Percentiles rank a stretch among this genome's conserved stretches.
These are phyloP conservation scores for Heteromormyrus szaboi DNA, from an alignment of 2,797 vertebrate genomes.

Conservation along the genomic window DNA sequence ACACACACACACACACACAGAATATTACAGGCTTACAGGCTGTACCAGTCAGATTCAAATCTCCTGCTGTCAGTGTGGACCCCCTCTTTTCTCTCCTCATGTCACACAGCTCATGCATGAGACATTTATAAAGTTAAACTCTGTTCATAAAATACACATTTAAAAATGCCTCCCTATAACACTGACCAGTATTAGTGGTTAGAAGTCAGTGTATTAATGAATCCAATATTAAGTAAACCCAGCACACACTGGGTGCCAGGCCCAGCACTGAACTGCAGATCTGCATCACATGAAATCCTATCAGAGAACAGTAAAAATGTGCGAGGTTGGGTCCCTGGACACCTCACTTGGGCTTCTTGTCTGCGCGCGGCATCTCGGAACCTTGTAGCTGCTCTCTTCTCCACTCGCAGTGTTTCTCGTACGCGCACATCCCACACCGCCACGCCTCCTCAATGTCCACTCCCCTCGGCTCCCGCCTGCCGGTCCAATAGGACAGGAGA, in stretches of 20 bases:
- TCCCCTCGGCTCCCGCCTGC: constrained; percentile 56
- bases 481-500: constrained; percentile 60
- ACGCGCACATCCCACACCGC: constrained; percentile 61
- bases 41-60: neutral
- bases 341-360: constrained; percentile 19
- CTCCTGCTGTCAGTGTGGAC: neutral
- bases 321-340: neutral
- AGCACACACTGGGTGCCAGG: neutral
- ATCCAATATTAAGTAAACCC: neutral
- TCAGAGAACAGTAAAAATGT: neutral
- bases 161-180: neutral
- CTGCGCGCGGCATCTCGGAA: neutral
- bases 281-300: neutral
- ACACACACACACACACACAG: neutral
- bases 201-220: neutral
- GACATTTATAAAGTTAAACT: neutral
- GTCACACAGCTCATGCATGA: neutral
- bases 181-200: neutral
- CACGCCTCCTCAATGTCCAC: constrained; percentile 67
- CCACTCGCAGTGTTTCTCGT: constrained; percentile 58
- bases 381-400: constrained; percentile 26
- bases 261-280: neutral
- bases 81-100: neutral
- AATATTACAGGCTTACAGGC: neutral
- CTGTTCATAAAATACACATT: neutral